Evolutionary conservation across 2,888 invertebrate genomes (phyloP).

Genomic region (Uloborus plumipes): DNA sequence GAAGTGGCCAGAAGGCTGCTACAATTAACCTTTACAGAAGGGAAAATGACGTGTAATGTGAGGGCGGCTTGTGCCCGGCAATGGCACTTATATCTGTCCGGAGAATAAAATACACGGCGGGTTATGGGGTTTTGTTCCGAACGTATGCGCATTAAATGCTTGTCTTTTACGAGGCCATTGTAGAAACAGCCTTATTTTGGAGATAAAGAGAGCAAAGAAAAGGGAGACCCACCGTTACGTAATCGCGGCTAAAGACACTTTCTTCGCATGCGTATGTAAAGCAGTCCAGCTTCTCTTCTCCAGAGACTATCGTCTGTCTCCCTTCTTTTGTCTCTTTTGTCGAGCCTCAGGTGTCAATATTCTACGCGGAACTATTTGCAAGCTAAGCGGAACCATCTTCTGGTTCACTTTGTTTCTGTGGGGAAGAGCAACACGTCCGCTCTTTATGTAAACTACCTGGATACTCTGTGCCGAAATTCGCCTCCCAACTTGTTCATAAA

Average conservation of each 20-base stretch:
- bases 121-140: conserved; percentile 59
- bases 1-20: conserved; percentile 54
- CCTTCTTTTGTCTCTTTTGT: no score
- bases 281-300: no score
- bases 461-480: no score
- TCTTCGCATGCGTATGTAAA: not conserved
- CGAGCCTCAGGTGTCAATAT: no score
- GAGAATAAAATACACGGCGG: conserved; percentile 47
- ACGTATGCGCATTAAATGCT: conserved; percentile 49
- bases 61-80: conserved; percentile 26
- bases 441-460: no score
- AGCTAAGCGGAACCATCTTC: no score
- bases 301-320: no score
- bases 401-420: no score
- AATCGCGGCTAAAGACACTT: conserved; percentile 3
- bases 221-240: conserved; percentile 18
- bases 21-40: conserved; percentile 62
- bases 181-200: conserved; percentile 35
- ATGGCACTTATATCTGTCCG: conserved; percentile 36
- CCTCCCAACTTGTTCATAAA: no score
- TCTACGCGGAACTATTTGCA: no score
- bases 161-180: conserved; percentile 58
- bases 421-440: no score
- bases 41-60: conserved; percentile 48
- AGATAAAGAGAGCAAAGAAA: conserved; percentile 36